These are phyloP conservation scores for Heliconius hewitsoni DNA, from an alignment of 1,140 invertebrate genomes.

Conservation along the genomic window DNA sequence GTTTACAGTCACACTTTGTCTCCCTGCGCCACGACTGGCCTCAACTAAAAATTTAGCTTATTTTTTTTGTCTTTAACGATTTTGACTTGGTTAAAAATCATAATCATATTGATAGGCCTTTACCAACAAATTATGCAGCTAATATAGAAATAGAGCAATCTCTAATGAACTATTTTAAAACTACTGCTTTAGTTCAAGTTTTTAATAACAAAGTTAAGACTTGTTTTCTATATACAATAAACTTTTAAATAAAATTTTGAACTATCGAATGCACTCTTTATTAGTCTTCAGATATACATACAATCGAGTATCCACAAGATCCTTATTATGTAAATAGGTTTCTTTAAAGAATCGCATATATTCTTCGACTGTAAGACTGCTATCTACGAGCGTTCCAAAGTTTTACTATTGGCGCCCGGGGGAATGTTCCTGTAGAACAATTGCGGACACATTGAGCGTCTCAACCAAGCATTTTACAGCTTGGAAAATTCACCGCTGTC, in stretches of 20 bases:
- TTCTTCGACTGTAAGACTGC: conserved; percentile 24
- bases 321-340: conserved; percentile 27
- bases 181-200: not conserved
- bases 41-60: too few relatives aligned
- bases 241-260: not conserved
- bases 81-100: too few relatives aligned
- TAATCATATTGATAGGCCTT: too few relatives aligned
- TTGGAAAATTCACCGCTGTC: conserved; percentile 30
- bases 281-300: not conserved
- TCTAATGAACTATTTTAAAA: too few relatives aligned
- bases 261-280: conserved; percentile 5
- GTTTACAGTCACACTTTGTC: too few relatives aligned
- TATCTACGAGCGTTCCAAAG: conserved; percentile 29
- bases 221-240: not conserved
- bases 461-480: conserved; percentile 30
- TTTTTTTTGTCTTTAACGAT: too few relatives aligned
- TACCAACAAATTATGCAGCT: too few relatives aligned
- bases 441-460: conserved; percentile 29
- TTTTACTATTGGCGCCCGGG: conserved; percentile 35
- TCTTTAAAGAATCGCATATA: conserved; percentile 31
- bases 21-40: too few relatives aligned
- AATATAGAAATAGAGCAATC: too few relatives aligned
- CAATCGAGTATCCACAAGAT: not conserved
- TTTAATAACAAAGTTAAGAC: not conserved
- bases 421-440: conserved; percentile 28